A percentile compares a stretch with the other conserved stretches of the same genome.
phyloP scores from a whole-genome alignment of 1,140 invertebrate species.

The Aleiodes sp. region DNA sequence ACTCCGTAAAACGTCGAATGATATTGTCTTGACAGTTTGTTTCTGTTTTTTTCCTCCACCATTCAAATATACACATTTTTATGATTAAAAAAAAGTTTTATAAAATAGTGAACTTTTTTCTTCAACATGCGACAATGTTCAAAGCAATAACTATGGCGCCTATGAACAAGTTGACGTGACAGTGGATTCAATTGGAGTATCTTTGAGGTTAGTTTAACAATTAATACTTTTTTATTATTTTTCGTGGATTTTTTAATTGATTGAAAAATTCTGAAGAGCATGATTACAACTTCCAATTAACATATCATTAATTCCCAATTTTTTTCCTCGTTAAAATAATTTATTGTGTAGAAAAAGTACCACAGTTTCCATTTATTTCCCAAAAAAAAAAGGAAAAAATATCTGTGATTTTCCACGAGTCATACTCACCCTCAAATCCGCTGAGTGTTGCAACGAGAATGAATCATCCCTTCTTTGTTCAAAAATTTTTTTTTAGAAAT shows the following conservation, averaged over 20 bases:
- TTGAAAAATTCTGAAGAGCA: background rate
- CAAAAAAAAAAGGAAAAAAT: background rate
- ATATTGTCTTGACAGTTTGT: no score
- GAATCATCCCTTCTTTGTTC: background rate
- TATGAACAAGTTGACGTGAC: constrained; percentile 47
- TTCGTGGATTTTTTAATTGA: background rate
- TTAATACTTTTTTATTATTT: constrained; percentile 22
- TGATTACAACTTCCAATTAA: background rate
- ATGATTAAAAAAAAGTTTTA: no score
- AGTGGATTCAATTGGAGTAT: constrained; percentile 34
- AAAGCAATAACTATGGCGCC: constrained; percentile 52
- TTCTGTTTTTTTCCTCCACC: no score
- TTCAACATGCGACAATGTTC: constrained; percentile 53
- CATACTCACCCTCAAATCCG: background rate
- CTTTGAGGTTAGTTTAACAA: constrained; percentile 51
- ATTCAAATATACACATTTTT: no score
- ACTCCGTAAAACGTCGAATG: no score
- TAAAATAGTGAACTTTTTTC: background rate
- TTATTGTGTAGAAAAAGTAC: no score
- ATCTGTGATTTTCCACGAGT: constrained; percentile 1
- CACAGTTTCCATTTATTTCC: no score
- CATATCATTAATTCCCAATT: no score
- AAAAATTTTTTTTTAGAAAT: background rate
- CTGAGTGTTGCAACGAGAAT: background rate
- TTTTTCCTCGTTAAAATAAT: no score